These are phyloP conservation scores for Melanotaenia trifasciata DNA, from an alignment of 2,797 vertebrate genomes.

Conservation along the genomic window DNA sequence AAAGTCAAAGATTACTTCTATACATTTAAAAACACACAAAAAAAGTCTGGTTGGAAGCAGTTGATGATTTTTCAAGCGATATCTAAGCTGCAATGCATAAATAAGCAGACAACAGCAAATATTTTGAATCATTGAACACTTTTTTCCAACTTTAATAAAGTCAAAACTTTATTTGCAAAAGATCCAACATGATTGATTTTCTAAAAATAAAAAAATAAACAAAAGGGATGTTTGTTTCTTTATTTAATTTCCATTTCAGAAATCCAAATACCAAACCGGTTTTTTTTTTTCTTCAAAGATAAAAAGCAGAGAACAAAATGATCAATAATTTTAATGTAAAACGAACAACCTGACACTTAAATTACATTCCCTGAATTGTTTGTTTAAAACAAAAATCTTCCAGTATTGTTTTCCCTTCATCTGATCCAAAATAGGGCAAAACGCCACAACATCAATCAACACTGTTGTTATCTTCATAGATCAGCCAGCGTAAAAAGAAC, in stretches of 20 bases:
- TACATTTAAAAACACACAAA: background rate
- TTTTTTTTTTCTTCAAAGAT: background rate
- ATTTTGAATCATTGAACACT: too few species aligned
- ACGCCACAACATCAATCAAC: conserved; percentile 30
- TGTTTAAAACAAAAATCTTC: background rate
- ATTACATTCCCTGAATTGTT: background rate
- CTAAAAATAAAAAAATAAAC: too few species aligned
- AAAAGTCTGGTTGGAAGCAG: background rate
- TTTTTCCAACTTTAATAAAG: too few species aligned
- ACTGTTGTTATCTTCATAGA: conserved; percentile 29
- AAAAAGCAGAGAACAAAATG: background rate
- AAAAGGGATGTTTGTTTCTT: too few species aligned
- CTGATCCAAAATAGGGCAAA: conserved; percentile 17
- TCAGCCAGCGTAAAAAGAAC: conserved; percentile 28
- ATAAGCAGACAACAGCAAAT: background rate
- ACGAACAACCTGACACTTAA: background rate
- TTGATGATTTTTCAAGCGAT: background rate
- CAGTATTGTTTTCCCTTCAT: background rate
- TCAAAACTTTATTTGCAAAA: too few species aligned
- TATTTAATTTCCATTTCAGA: background rate
- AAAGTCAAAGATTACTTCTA: background rate
- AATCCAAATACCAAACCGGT: accelerated
- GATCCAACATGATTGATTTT: too few species aligned
- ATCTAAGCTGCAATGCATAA: background rate
- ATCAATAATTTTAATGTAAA: background rate